Base-by-base conservation (phyloP, 2,888 invertebrate species). In the Melipona bicolor region DNA sequence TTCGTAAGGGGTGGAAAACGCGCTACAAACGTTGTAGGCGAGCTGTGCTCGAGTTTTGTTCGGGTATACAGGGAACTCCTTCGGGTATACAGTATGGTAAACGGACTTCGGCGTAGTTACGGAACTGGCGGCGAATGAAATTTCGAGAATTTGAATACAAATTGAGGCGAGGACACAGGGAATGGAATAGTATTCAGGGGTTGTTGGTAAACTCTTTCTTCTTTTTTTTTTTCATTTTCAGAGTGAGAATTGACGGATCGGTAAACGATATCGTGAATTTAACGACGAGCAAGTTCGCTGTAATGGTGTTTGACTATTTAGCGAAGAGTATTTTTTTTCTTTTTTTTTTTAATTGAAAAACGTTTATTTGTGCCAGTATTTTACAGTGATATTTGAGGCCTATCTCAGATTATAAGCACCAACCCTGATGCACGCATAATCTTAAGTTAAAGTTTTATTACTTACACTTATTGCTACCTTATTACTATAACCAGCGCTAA, bases 61-160 rank as follows among this genome's bases (percentile, higher is more conserved):
- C 32, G 27, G 62, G 17, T 61, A 36, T 36, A 27, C 43, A 15
- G 54, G 43, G 13, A 75, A 74, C 74, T 64, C 74, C 74, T 64
- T 74, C 19, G 52, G 74, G 62, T 64, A 64, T 64, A 62, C 27
- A 50, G 32, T 59, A 62, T 61, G 61, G 72, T 52, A 74, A 74
- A 74, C 64, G 52, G 24, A 52, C 4, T 1, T 13, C 13, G 32
- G 50, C 50, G 62, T n/a, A 43, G 56, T 61, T 43, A 17, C 43
- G 74, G 19, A 65, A 75, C 69, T 61, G 77, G 36, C 54, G 24
- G 56, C 32, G 61, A 77, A 49, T 43, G 54, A 52, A 54, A 71
- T 72, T 36, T 65, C 65, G 43, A 54, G 72, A 71, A 71, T 71
- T 72, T 71, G 72, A 78, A 78, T 71, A 78, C 72, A 78, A 78